Percentiles rank a stretch among this genome's conserved stretches.
Evolutionary conservation across 1,140 invertebrate genomes (phyloP).

Genomic region (Tachypleus tridentatus): DNA sequence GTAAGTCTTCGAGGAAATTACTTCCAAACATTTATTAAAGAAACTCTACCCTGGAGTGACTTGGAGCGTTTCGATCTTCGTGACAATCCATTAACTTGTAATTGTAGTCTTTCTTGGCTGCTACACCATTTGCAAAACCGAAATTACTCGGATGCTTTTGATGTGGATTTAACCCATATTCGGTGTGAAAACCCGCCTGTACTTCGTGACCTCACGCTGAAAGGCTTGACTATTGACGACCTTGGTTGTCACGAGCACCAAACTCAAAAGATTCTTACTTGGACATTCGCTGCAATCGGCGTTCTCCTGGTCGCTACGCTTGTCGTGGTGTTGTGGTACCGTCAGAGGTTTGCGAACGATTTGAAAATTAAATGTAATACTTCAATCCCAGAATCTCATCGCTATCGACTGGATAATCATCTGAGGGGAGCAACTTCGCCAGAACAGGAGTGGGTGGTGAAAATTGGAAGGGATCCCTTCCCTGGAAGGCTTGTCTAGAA

Average conservation of each 20-base stretch:
- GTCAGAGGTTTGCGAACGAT: neutral
- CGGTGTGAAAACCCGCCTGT: neutral
- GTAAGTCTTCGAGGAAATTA: slow-evolving; percentile 33
- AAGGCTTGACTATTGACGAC: neutral
- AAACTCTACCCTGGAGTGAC: slow-evolving; percentile 16
- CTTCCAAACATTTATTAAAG: slow-evolving; percentile 14
- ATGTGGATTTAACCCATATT: neutral
- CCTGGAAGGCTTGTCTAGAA: too few relatives aligned
- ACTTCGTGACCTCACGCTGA: neutral
- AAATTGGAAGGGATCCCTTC: too few relatives aligned
- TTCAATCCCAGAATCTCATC: too few relatives aligned
- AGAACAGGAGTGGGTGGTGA: too few relatives aligned
- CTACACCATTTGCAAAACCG: neutral
- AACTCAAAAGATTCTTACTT: neutral
- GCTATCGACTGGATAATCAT: too few relatives aligned
- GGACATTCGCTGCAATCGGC: neutral
- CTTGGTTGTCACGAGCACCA: neutral
- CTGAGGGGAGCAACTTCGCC: too few relatives aligned
- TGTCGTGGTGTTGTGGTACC: neutral
- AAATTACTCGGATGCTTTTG: neutral
- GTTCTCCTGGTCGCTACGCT: neutral
- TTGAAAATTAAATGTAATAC: too few relatives aligned
- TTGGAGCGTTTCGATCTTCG: slow-evolving; percentile 41
- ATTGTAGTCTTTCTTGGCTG: slow-evolving; percentile 73
- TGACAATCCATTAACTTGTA: slow-evolving; percentile 72